A percentile compares a stretch with the other conserved stretches of the same genome.
phyloP scores from a whole-genome alignment of 2,888 invertebrate genomes.

The Steinernema carpocapsae region DNA sequence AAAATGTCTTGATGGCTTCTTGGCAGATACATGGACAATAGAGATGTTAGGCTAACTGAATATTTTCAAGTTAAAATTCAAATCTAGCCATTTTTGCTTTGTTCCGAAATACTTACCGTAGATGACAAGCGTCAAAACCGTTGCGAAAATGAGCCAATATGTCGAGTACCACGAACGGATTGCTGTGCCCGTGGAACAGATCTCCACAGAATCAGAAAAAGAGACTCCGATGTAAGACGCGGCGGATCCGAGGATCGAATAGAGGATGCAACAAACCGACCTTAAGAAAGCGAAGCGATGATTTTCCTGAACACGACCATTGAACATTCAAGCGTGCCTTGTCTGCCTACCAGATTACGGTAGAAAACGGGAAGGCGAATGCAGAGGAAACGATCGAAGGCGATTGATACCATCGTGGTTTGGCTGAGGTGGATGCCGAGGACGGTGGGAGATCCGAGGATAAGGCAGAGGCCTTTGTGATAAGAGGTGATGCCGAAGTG shows the following conservation, averaged over 20 bases:
- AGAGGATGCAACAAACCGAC: constrained; percentile 17
- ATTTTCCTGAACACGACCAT: not conserved
- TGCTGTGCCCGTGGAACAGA: constrained; percentile 9
- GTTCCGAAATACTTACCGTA: too few species aligned
- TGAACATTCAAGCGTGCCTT: too few species aligned
- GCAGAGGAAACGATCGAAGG: constrained; percentile 18
- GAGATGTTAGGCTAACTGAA: too few species aligned
- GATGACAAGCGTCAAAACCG: not conserved
- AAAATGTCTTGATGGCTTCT: too few species aligned
- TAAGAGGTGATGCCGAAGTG: not conserved
- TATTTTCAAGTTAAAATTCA: too few species aligned
- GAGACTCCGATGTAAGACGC: constrained; percentile 12
- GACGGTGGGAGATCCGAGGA: constrained; percentile 2
- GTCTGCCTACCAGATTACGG: not conserved
- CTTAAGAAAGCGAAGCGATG: not conserved
- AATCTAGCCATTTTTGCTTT: too few species aligned
- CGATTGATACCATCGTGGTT: not conserved
- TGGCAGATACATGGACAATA: too few species aligned
- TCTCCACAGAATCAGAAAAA: not conserved
- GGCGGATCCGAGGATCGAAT: not conserved
- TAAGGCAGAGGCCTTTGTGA: not conserved
- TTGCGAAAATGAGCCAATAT: not conserved
- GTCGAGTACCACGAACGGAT: not conserved
- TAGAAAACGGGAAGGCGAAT: constrained; percentile 17
- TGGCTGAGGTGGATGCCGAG: constrained; percentile 10